Evolutionary conservation across 2,113 vertebrate genomes (phyloP).

Genomic region (Nestor notabilis): DNA sequence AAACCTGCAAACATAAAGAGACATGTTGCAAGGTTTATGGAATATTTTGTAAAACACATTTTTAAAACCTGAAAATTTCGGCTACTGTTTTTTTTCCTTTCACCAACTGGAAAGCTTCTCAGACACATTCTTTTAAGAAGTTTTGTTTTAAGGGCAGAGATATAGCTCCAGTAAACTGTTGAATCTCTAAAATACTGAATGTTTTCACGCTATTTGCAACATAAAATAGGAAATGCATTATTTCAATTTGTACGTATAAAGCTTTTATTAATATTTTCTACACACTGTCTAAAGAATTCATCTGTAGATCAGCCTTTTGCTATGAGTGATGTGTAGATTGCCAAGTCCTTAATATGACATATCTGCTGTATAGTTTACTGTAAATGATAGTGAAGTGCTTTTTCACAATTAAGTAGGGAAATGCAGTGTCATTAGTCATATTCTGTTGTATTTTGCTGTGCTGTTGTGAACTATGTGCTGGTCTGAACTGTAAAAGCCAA

Average conservation of each 20-base stretch:
- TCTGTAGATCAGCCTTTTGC: not conserved
- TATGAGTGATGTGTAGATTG: not conserved
- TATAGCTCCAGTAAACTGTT: not conserved
- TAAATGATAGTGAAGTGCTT: not conserved
- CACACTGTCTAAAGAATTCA: not conserved
- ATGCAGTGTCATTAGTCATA: not conserved
- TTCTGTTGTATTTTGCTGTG: not conserved
- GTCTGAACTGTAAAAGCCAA: not conserved
- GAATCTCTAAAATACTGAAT: not conserved
- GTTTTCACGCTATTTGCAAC: not conserved
- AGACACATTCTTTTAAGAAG: not conserved
- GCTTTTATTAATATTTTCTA: not conserved
- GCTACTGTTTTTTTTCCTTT: not conserved
- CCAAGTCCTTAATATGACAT: not conserved
- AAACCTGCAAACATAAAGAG: not conserved
- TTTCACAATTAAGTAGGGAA: not conserved
- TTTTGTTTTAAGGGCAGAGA: not conserved
- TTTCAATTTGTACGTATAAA: not conserved
- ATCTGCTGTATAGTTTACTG: not conserved
- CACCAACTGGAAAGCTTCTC: not conserved
- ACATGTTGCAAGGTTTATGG: not conserved
- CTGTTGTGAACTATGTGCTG: not conserved
- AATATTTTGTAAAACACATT: not conserved
- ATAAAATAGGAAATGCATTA: not conserved
- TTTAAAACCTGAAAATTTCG: not conserved